These are phyloP conservation scores for Semnornis frantzii DNA, from an alignment of 2,113 vertebrate genomes.

Conservation along the genomic window DNA sequence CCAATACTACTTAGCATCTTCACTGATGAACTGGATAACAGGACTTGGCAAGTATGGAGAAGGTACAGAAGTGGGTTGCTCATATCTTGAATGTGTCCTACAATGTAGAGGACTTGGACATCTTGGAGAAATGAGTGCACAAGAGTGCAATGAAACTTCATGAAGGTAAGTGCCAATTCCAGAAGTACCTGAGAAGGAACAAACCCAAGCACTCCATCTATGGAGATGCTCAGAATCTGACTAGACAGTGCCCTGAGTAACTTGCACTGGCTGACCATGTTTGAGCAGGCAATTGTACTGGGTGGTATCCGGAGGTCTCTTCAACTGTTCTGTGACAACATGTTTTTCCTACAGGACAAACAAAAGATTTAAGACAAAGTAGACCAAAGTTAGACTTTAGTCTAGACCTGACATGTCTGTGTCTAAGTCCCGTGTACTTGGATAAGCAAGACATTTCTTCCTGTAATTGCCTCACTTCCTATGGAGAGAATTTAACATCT, in stretches of 20 bases:
- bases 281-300: not conserved
- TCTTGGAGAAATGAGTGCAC: not conserved
- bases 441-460: not conserved
- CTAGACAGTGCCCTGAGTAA: not conserved
- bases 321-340: not conserved
- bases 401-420: not conserved
- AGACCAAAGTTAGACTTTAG: not conserved
- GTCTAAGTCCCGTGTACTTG: not conserved
- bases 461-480: not conserved
- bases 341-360: not conserved
- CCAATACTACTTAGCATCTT: not conserved
- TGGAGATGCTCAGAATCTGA: not conserved
- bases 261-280: not conserved
- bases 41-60: not conserved
- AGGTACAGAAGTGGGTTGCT: not conserved
- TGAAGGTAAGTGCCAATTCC: not conserved
- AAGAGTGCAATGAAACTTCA: not conserved
- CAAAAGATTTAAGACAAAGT: not conserved
- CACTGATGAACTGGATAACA: not conserved
- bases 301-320: not conserved
- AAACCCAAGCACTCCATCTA: fast-evolving
- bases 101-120: fast-evolving
- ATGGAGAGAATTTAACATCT: not conserved
- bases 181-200: not conserved
- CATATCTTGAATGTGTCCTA: not conserved